A percentile compares a stretch with the other conserved stretches of the same genome.
phyloP scores from a whole-genome alignment of 2,888 invertebrate genomes.

The Platycheirus rosarum region DNA sequence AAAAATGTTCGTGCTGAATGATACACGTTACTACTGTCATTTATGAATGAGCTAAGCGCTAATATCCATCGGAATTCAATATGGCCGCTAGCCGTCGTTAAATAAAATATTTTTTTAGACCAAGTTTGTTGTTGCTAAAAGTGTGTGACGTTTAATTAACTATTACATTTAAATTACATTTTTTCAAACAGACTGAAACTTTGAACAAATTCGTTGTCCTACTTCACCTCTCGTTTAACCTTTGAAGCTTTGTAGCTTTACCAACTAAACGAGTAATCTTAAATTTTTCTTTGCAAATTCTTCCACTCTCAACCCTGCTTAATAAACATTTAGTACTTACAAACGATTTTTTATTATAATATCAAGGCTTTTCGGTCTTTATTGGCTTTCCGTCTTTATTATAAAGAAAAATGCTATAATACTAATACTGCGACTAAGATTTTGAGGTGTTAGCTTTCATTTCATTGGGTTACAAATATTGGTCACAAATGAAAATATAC shows the following conservation, averaged over 20 bases:
- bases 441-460: constrained; percentile 48
- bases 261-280: too few relatives aligned
- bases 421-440: constrained; percentile 38
- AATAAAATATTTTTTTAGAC: constrained; percentile 57
- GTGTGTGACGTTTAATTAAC: constrained; percentile 59
- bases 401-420: constrained; percentile 50
- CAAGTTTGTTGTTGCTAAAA: constrained; percentile 56
- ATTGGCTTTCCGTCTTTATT: constrained; percentile 46
- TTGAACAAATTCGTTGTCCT: too few relatives aligned
- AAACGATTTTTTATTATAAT: constrained; percentile 1
- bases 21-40: not conserved
- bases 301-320: not conserved
- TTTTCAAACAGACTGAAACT: constrained; percentile 4
- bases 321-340: not conserved
- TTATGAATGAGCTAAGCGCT: constrained; percentile 8
- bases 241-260: too few relatives aligned
- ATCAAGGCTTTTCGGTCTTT: constrained; percentile 43
- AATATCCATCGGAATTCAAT: constrained; percentile 57
- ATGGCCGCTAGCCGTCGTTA: constrained; percentile 50
- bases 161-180: constrained; percentile 7
- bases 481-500: constrained; percentile 22
- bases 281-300: not conserved
- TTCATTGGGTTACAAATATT: constrained; percentile 34
- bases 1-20: too few relatives aligned
- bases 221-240: too few relatives aligned